These are phyloP conservation scores for Pseudomugil tenellus DNA, from an alignment of 2,797 vertebrate species.

Conservation along the genomic window DNA sequence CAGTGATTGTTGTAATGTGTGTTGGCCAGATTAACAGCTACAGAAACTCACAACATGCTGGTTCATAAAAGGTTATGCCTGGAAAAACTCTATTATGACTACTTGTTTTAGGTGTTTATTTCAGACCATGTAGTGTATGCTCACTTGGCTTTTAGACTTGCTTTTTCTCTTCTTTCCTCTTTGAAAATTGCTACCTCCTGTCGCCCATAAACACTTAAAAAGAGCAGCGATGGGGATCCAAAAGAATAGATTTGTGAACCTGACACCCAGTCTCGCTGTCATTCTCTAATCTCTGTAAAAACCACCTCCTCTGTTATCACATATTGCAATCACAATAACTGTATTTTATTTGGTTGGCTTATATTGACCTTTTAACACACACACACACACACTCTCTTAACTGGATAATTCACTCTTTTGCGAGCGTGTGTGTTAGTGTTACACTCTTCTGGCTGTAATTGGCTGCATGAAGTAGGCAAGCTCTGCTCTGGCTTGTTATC, in stretches of 20 bases:
- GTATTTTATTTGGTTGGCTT: conserved; percentile 8
- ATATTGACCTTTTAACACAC: background rate
- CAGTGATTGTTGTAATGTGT: background rate
- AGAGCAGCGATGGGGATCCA: background rate
- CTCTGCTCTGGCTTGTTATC: conserved; percentile 58
- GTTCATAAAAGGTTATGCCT: background rate
- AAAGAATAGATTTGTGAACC: background rate
- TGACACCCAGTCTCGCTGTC: background rate
- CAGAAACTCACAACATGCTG: background rate
- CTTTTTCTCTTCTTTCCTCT: background rate
- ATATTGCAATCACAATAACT: background rate
- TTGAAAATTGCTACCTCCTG: background rate
- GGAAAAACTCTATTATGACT: background rate
- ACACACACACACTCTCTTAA: conserved; percentile 4
- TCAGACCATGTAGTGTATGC: background rate
- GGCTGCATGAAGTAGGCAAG: conserved; percentile 47
- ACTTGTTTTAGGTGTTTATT: background rate
- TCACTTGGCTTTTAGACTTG: background rate
- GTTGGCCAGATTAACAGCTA: background rate
- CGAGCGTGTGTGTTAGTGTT: conserved; percentile 26
- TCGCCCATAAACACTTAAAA: background rate
- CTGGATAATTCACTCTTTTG: conserved; percentile 9
- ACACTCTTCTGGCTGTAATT: conserved; percentile 52
- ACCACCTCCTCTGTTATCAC: background rate
- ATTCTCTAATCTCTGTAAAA: background rate